Conservation (phyloP, 92 coral and sea anemone species). For the Nematostella vectensis region DNA sequence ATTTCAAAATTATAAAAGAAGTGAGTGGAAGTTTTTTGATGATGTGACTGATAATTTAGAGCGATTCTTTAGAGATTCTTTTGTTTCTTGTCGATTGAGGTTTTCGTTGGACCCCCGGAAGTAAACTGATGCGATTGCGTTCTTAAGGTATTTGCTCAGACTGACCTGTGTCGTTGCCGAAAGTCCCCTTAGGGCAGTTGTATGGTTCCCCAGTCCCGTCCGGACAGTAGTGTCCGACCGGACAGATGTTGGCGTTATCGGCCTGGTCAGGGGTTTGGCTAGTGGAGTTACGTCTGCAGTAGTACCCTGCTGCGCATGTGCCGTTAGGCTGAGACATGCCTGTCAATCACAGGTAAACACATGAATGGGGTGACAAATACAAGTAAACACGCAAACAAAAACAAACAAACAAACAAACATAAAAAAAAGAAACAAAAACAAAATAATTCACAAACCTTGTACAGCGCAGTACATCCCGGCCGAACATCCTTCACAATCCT, state of each 20-base stretch:
- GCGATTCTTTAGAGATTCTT: too few species aligned
- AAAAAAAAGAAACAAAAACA: background rate
- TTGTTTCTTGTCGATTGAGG: too few species aligned
- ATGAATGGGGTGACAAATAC: background rate
- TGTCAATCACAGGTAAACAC: slow-evolving; percentile 11
- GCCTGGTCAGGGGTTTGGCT: slow-evolving; percentile 77
- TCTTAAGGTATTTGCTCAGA: too few species aligned
- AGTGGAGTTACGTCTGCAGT: slow-evolving; percentile 78
- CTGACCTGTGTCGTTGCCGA: slow-evolving; percentile 81
- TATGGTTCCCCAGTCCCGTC: slow-evolving; percentile 85
- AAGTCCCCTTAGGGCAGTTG: slow-evolving; percentile 83
- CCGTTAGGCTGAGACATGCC: slow-evolving; percentile 66
- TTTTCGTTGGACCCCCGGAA: too few species aligned
- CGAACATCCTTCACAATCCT: slow-evolving; percentile 78
- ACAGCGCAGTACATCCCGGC: slow-evolving; percentile 88
- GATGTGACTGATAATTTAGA: too few species aligned
- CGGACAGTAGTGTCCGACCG: slow-evolving; percentile 89
- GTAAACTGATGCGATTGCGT: background rate
- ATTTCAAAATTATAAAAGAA: too few species aligned
- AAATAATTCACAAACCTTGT: slow-evolving; percentile 49
- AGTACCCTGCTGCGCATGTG: slow-evolving; percentile 85
- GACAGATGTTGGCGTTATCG: slow-evolving; percentile 89
- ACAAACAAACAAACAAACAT: background rate
- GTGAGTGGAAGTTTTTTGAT: too few species aligned
- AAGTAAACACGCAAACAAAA: background rate